phyloP scores from a whole-genome alignment of 1,140 invertebrate species.

The Drosophila leontia region DNA sequence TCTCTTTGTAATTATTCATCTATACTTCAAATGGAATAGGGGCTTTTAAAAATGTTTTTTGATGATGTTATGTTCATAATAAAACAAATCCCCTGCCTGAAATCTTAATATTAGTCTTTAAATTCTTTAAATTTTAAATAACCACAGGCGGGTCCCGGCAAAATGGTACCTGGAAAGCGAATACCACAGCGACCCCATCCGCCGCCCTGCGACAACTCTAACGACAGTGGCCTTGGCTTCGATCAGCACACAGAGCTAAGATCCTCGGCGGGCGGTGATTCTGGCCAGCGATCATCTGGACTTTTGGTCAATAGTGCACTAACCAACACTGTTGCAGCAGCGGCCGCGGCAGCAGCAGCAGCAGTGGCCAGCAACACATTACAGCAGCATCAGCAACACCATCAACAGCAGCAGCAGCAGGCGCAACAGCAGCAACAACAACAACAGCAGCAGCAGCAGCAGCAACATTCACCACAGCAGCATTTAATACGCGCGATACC shows the following conservation, averaged over 20 bases:
- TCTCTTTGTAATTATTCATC: too few species aligned
- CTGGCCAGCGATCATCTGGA: constrained; percentile 31
- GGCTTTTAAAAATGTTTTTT: too few species aligned
- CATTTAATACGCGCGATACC: constrained; percentile 83
- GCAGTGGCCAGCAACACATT: constrained; percentile 64
- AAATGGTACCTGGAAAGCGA: constrained; percentile 85
- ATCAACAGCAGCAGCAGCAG: constrained; percentile 48
- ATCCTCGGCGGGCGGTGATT: constrained; percentile 14
- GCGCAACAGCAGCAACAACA: constrained; percentile 54
- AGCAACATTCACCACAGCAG: constrained; percentile 76
- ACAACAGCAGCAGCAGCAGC: constrained; percentile 52
- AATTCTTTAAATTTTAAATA: too few species aligned
- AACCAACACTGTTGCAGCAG: constrained; percentile 61
- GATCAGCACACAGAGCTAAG: constrained; percentile 87
- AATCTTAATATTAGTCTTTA: neutral
- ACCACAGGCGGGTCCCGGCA: constrained; percentile 84
- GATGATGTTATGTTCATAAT: neutral
- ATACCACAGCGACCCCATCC: constrained; percentile 83
- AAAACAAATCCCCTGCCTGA: neutral
- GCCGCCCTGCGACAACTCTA: constrained; percentile 91
- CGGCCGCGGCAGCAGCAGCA: constrained; percentile 62
- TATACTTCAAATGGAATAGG: too few species aligned
- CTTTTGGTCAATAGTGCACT: constrained; percentile 58
- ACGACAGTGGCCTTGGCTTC: constrained; percentile 93
- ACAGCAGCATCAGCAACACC: constrained; percentile 68